phyloP scores from a whole-genome alignment of 2,113 vertebrate genomes.

The Pimephales promelas region DNA sequence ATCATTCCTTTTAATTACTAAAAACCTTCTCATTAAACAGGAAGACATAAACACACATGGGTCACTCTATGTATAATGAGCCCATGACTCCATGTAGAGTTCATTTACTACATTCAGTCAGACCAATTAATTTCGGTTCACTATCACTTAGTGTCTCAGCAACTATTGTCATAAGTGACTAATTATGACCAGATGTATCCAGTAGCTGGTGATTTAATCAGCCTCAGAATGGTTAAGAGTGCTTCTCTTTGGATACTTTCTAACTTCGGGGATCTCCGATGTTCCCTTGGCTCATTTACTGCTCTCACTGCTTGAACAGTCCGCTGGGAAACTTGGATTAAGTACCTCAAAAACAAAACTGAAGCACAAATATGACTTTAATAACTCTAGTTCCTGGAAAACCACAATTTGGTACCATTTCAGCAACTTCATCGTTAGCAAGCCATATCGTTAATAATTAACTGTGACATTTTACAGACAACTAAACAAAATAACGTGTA shows the following conservation, averaged over 20 bases:
- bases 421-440: too few relatives aligned
- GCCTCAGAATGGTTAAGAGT: slow-evolving; percentile 35
- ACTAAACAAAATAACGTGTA: too few relatives aligned
- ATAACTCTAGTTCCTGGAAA: not conserved
- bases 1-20: slow-evolving; percentile 1
- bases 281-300: slow-evolving; percentile 35
- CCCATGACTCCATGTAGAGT: not conserved
- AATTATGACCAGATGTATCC: slow-evolving; percentile 39
- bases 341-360: not conserved
- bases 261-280: slow-evolving; percentile 15
- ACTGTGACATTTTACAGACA: too few relatives aligned
- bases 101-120: not conserved
- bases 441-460: too few relatives aligned
- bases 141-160: not conserved
- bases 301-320: slow-evolving; percentile 10
- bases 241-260: slow-evolving; percentile 18
- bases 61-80: not conserved
- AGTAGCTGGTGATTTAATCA: slow-evolving; percentile 47
- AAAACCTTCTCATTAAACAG: not conserved
- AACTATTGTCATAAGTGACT: slow-evolving; percentile 29
- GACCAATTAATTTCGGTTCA: not conserved
- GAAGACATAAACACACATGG: not conserved
- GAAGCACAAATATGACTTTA: not conserved
- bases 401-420: not conserved
- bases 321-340: slow-evolving; percentile 1